A percentile compares a stretch with the other conserved stretches of the same genome.
These are phyloP conservation scores for Palythoa heliodiscus DNA, from an alignment of 92 coral and sea anemone genomes.

Conservation along the genomic window DNA sequence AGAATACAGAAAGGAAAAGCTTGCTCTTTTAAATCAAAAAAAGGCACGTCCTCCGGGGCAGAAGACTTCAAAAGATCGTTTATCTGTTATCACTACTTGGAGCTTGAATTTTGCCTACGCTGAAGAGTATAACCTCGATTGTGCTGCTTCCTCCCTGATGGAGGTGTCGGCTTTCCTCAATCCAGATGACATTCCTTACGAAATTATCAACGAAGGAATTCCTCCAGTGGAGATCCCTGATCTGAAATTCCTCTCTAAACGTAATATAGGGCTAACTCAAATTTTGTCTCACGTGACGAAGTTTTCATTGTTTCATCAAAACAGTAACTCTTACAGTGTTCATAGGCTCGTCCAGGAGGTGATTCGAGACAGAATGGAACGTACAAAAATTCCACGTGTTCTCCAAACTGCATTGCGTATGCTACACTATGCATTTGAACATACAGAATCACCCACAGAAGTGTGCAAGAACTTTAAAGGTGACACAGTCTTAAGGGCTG, in stretches of 20 bases:
- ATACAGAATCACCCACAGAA: conserved; percentile 58
- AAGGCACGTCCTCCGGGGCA: conserved; percentile 54
- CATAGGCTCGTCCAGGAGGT: conserved; percentile 95
- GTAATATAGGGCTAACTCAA: conserved; percentile 53
- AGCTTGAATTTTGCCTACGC: conserved; percentile 74
- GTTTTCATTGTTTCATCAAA: conserved; percentile 82
- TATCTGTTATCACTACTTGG: conserved; percentile 86
- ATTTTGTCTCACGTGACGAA: conserved; percentile 69
- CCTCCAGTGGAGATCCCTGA: conserved; percentile 51
- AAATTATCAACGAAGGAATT: conserved; percentile 78
- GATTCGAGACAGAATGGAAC: conserved; percentile 58
- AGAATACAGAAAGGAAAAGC: conserved; percentile 59
- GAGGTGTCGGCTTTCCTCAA: conserved; percentile 74
- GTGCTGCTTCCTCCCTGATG: conserved; percentile 41
- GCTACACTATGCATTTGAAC: conserved; percentile 62
- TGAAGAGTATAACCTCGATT: conserved; percentile 35
- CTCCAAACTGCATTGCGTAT: conserved; percentile 67
- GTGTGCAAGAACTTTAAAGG: conserved; percentile 66
- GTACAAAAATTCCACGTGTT: conserved; percentile 26
- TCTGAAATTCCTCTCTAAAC: conserved; percentile 30
- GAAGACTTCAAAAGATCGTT: conserved; percentile 63
- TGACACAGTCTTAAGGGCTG: conserved; percentile 59
- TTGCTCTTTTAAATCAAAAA: conserved; percentile 53
- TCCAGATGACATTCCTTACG: conserved; percentile 83
- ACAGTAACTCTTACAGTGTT: conserved; percentile 68